Base-by-base conservation (phyloP, 2,888 invertebrate species). In the Apotomis turbidana region DNA sequence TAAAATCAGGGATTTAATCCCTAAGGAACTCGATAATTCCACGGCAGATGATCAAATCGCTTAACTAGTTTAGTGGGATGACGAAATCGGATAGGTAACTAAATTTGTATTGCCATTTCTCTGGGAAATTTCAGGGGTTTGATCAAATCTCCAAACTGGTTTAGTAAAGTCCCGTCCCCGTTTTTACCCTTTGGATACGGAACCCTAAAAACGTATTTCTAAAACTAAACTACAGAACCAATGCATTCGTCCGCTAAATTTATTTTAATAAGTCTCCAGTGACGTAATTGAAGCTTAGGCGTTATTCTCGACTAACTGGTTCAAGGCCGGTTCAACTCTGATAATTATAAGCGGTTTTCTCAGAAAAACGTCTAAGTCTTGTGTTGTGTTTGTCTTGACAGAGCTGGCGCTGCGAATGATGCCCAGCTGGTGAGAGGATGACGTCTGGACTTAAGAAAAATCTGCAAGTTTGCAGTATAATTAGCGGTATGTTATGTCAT, bases 221-320 rank as follows among this genome's bases (percentile, higher is more conserved):
- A 55, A 27, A 57, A 57, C 36, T 59, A 58, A 58, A 3, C 41
- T n/a, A n/a, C 58, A 12, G 58, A 41, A 38, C n/a, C n/a, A 54
- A 41, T 64, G 41, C 54, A 64, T 41, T n/a, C n/a, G 13, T 52
- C 54, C 13, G 5, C 41, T 27, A 8, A 38, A 44, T 38, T 44
- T 54, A 52, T 61, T 49, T 46, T 71, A 68, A 67, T 76, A 81
- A 75, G 80, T 78, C 81, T 78, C 70, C 80, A 78, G 79, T 85
- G 84, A 87, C 84, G 86, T 83, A 80, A 83, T 73, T 69, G 69
- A 75, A 74, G 75, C 67, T 82, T 80, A 78, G 75, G 80, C 79
- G 76, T 62, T 83, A 82, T 84, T 81, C 83, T 83, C 87, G 87
- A 84, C 83, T 85, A 92, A 88, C 83, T 91, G 81, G 92, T 90